Evolutionary conservation across 1,140 invertebrate species (phyloP).

Genomic region (Drosophila leontia): DNA sequence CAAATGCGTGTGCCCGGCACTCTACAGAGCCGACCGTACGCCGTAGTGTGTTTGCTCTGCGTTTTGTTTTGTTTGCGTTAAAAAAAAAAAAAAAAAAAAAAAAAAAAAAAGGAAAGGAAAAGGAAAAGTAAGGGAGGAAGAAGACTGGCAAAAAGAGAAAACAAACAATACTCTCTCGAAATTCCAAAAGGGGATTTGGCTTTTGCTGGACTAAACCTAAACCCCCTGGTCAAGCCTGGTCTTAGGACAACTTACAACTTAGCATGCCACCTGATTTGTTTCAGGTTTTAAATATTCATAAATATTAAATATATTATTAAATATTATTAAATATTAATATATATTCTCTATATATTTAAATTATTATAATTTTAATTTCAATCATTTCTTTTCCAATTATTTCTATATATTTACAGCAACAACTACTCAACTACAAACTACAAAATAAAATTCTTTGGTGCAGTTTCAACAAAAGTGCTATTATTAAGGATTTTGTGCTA

Average conservation of each 20-base stretch:
- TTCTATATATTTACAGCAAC: too few relatives aligned
- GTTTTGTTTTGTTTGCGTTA: constrained; percentile 75
- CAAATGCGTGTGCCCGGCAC: constrained; percentile 46
- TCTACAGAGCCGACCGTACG: background rate
- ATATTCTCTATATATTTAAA: too few relatives aligned
- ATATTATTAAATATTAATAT: too few relatives aligned
- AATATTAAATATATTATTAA: too few relatives aligned
- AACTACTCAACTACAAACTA: too few relatives aligned
- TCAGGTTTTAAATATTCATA: background rate
- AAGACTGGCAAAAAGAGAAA: background rate
- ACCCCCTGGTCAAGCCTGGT: background rate
- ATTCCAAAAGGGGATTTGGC: background rate
- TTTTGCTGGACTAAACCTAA: too few relatives aligned
- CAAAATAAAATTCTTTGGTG: too few relatives aligned
- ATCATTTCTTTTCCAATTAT: too few relatives aligned
- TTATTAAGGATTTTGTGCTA: too few relatives aligned
- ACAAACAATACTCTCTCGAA: constrained; percentile 13
- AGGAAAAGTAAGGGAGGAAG: background rate
- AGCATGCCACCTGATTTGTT: background rate
- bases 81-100: constrained; percentile 49
- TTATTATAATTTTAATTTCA: too few relatives aligned
- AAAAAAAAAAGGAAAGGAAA: constrained; percentile 1
- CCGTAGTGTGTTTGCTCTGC: constrained; percentile 65
- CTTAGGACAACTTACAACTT: background rate
- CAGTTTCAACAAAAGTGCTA: too few relatives aligned